Base-by-base conservation (phyloP, 2,888 invertebrate species). In the Eustalomyia histrio region DNA sequence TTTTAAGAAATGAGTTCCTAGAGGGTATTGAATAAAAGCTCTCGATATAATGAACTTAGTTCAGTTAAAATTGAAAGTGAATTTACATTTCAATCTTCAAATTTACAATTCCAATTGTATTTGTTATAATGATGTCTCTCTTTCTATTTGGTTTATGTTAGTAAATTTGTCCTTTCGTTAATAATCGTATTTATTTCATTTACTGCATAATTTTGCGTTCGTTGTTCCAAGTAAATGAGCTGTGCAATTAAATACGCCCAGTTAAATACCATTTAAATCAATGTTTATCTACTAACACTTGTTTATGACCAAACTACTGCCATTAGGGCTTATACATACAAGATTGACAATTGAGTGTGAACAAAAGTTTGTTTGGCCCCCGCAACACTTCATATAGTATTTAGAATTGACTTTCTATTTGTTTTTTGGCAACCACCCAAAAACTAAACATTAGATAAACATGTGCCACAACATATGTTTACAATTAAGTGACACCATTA, bases 301-400 rank as follows among this genome's bases (percentile, higher is more conserved):
- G 60, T 64, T 69, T 55, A 52, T 10, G 64, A 60, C 10, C 39
- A 39, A 2, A 12, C 67, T 61, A 73, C 21, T 47, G 50, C 65
- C 29, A 61, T 68, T 68, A 60, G 63, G 64, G 21, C 7, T 53
- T 21, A 50, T 4, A 71, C 65, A 71, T 64, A 71, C 76, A 76
- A 50, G 61, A 78, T 78, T 80, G 86, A 86, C 86, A 88, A 88
- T 88, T 87, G 87, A 87, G 88, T 88, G 88, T 84, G 87, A 88
- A 88, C 84, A 85, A 88, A 88, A 88, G n/a, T 47, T 47, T 47
- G 85, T 88, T 88, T 72, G 35, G 35, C 10, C 73, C 35, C 9
- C 39, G 1, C 5, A 29, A 47, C 76, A 53, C 57, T 50, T 64
- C 52, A 74, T 53, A 55, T 43, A 55, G 64, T 64, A 60, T 52